Base-by-base conservation (phyloP, 2,797 vertebrate species). In the Ataeniobius toweri region DNA sequence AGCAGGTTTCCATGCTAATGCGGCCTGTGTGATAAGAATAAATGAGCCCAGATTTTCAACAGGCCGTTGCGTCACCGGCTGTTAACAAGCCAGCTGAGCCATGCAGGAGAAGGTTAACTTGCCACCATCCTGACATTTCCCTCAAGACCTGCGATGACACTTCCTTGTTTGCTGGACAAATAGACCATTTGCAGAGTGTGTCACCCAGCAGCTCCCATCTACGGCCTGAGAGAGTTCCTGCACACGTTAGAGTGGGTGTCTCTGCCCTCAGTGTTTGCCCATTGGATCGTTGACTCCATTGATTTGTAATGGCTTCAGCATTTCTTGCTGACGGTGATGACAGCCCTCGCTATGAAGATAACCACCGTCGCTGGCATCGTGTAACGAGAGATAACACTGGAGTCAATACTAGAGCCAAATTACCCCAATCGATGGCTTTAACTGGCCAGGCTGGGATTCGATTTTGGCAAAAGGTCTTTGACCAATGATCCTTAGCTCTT, bases 1-100 rank as follows among this genome's bases (percentile, higher is more conserved):
- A 63, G 59, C 69, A 59, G 71, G 56, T 80, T 63, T 67, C 76
- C 48, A 73, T 74, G 78, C 82, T 89, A 90, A 91, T 76, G 75
- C 77, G 85, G 83, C 71, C 75, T 7, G 78, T 55, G 79, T 80
- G 81, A 72, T 81, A 80, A 61, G 77, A 74, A 84, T 88, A 28
- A 85, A 90, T 83, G 79, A 87, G 71, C 81, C 90, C 90, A 80
- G 92, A 93, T 93, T 94, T 91, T 85, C 91, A 84, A 85, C 91
- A 73, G 50, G 72, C 81, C 77, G 77, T 75, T 79, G 65, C 82
- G 75, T 73, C 74, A 56, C 76, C 74, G 46, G 80, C 70, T 61
- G 80, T 83, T 85, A 79, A 84, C 20, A 5, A 67, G 74, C 73
- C 69, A 65, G 72, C 59, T 5, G 63, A 65, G n/a, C 76, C 80